Evolutionary conservation across 2,888 invertebrate species (phyloP), one percentile per base, ranked within the genome.

Genomic region (Acholoe squamosa): DNA sequence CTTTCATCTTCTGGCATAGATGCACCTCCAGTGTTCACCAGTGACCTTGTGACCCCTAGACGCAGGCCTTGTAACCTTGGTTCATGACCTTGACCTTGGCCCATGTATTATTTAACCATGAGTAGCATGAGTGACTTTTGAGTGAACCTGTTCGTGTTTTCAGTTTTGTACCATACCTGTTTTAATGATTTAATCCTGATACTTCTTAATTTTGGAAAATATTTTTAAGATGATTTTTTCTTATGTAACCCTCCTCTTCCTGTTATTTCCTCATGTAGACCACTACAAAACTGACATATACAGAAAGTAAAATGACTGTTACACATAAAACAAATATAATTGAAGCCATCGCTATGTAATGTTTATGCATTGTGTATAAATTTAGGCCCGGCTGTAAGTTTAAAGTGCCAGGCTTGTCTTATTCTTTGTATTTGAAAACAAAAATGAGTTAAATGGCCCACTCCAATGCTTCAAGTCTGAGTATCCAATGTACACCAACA

Each of bases 401-500:
- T 3, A 43, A 43, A 7, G 43, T 7, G 43, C 3, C 43, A 43
- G 43, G 43, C n/a, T n/a, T n/a, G n/a, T 43, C 43, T 7, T 10
- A 43, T 43, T 10, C 43, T 43, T 10, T 43, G 3, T 71, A 25
- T 71, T 71, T 71, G 67, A 14, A 0, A 3, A 61, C 61, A n/a
- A n/a, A 71, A 28, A 28, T n/a, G 28, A 71, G 12, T 16, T 28
- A 25, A 67, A 67, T 67, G n/a, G 19, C 67, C 7, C n/a, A 25
- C 67, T 67, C 67, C 3, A 1, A 71, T 71, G 71, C 31, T 16
- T 80, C 34, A 43, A 80, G 43, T 80, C 43, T 80, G 80, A 80
- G 34, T 10, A 22, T 80, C 80, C 80, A 43, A 80, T 80, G 80
- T 80, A 80, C 80, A 80, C 80, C 80, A 80, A 80, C 80, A 80